These are phyloP conservation scores for Caenorhabditis sp. DNA, from an alignment of 2,888 invertebrate genomes.

Conservation along the genomic window DNA sequence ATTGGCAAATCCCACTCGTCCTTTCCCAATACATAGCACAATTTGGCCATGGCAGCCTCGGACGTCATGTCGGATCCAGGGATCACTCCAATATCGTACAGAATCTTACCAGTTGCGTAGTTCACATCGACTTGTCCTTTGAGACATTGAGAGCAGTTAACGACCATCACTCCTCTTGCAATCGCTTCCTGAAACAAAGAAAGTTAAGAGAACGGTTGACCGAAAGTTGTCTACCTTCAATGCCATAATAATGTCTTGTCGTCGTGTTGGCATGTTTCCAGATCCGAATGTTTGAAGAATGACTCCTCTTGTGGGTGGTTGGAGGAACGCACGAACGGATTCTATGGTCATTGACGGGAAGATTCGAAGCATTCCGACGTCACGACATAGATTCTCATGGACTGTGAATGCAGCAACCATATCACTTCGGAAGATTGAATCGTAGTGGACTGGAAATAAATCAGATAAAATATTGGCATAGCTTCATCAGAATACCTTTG, in stretches of 20 bases:
- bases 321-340: constrained; percentile 86
- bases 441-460: constrained; percentile 86
- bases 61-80: constrained; percentile 93
- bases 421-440: constrained; percentile 87
- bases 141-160: constrained; percentile 94
- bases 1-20: constrained; percentile 84
- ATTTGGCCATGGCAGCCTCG: constrained; percentile 94
- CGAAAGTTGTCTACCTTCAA: constrained; percentile 85
- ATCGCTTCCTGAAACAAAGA: constrained; percentile 73
- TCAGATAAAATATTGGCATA: neutral
- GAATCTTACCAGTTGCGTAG: constrained; percentile 91
- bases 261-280: constrained; percentile 93
- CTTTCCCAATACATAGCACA: constrained; percentile 92
- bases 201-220: neutral
- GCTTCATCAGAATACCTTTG: constrained; percentile 83
- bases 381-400: constrained; percentile 89
- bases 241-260: constrained; percentile 89
- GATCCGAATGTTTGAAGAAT: constrained; percentile 94
- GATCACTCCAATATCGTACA: constrained; percentile 88
- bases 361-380: constrained; percentile 91
- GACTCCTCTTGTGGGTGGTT: constrained; percentile 90
- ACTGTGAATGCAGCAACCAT: constrained; percentile 86
- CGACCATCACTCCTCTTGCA: constrained; percentile 89
- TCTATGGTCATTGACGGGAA: constrained; percentile 93
- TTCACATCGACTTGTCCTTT: constrained; percentile 90